Evolutionary conservation across 2,888 invertebrate genomes (phyloP).

Genomic region (Euproctis similis): DNA sequence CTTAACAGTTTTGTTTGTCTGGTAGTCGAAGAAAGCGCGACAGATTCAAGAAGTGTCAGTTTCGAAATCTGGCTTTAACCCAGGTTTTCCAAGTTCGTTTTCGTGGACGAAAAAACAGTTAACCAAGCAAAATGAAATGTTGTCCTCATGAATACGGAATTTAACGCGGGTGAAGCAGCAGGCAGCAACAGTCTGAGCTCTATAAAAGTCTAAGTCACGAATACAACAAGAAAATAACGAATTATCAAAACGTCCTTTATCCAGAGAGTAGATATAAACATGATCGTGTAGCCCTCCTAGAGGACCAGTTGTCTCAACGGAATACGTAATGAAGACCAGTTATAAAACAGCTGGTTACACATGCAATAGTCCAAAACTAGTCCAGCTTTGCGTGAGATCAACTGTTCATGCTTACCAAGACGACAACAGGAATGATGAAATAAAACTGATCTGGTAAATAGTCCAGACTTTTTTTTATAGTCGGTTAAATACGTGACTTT

Average conservation of each 20-base stretch:
- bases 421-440: neutral
- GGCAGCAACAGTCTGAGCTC: no score
- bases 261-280: constrained; percentile 9
- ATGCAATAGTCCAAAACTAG: constrained; percentile 39
- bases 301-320: constrained; percentile 14
- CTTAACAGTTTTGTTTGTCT: no score
- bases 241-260: constrained; percentile 3
- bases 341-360: constrained; percentile 36
- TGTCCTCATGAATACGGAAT: no score
- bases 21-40: no score
- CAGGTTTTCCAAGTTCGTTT: no score
- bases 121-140: no score
- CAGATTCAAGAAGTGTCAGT: no score
- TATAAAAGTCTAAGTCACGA: neutral
- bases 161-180: no score
- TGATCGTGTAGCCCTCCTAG: constrained; percentile 10
- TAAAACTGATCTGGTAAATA: constrained; percentile 16
- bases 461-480: no score
- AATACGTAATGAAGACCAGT: constrained; percentile 29
- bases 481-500: no score
- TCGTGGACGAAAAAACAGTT: no score
- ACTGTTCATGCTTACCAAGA: constrained; percentile 23
- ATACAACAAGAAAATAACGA: neutral
- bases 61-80: no score
- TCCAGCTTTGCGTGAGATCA: constrained; percentile 39